phyloP scores from a whole-genome alignment of 2,888 invertebrate genomes.

The Hemaris fuciformis region DNA sequence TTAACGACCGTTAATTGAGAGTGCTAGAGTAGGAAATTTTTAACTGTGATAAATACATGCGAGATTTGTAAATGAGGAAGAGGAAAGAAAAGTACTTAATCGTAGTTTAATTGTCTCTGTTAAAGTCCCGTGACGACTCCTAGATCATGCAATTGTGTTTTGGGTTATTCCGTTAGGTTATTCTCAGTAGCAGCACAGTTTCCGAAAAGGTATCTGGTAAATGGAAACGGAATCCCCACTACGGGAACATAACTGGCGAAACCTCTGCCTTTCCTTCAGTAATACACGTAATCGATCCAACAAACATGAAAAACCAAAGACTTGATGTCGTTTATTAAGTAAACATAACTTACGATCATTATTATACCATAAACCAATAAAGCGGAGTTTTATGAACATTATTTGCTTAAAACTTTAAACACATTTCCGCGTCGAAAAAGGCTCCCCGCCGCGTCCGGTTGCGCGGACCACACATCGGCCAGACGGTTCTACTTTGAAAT shows the following conservation, averaged over 20 bases:
- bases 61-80: too few relatives aligned
- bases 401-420: slow-evolving; percentile 46
- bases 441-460: slow-evolving; percentile 35
- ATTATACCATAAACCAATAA: background rate
- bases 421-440: slow-evolving; percentile 34
- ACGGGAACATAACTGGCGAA: too few relatives aligned
- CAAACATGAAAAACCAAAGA: background rate
- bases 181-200: too few relatives aligned
- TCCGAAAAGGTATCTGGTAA: too few relatives aligned
- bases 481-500: slow-evolving; percentile 37
- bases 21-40: too few relatives aligned
- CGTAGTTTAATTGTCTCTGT: too few relatives aligned
- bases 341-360: slow-evolving; percentile 6
- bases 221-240: background rate
- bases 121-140: too few relatives aligned
- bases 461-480: slow-evolving; percentile 50
- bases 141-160: too few relatives aligned
- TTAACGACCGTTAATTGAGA: too few relatives aligned
- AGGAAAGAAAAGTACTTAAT: too few relatives aligned
- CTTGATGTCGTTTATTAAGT: slow-evolving; percentile 5
- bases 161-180: too few relatives aligned
- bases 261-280: slow-evolving; percentile 22
- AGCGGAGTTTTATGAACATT: slow-evolving; percentile 28
- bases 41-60: too few relatives aligned
- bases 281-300: slow-evolving; percentile 15